phyloP scores from a whole-genome alignment of 1,140 invertebrate genomes.

The Galendromus occidentalis region DNA sequence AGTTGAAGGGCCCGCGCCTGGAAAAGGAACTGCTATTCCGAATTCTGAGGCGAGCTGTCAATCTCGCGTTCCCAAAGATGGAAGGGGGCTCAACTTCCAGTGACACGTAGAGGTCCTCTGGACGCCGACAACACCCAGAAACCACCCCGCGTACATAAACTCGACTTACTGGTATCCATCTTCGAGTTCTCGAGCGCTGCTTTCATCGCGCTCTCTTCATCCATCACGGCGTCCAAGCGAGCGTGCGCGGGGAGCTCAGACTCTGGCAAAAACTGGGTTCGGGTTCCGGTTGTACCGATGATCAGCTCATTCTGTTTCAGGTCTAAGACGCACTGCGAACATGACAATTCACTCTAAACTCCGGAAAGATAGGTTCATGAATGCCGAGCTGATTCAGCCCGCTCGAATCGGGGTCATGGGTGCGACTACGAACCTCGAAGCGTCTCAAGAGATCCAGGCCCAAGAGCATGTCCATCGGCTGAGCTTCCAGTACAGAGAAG shows the following conservation, averaged over 20 bases:
- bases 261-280: conserved; percentile 72
- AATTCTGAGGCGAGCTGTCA: no score
- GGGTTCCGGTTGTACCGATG: conserved; percentile 86
- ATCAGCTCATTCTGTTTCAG: conserved; percentile 64
- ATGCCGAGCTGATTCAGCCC: no score
- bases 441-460: conserved; percentile 92
- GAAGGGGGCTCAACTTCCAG: no score
- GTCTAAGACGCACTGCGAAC: conserved; percentile 66
- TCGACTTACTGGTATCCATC: background rate
- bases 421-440: conserved; percentile 47
- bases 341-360: conserved; percentile 13
- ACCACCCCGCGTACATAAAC: no score
- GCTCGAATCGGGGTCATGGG: no score
- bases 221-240: conserved; percentile 26
- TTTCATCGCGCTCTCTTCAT: conserved; percentile 17
- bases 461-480: conserved; percentile 94
- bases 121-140: no score
- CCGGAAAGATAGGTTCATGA: no score
- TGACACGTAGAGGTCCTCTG: no score
- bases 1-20: background rate
- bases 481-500: conserved; percentile 90
- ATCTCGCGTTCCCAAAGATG: no score
- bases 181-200: conserved; percentile 6
- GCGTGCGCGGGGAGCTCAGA: conserved; percentile 52
- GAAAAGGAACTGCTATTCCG: background rate